Conservation (phyloP, 2,888 invertebrate genomes). For the Eubasilissa splendida region DNA sequence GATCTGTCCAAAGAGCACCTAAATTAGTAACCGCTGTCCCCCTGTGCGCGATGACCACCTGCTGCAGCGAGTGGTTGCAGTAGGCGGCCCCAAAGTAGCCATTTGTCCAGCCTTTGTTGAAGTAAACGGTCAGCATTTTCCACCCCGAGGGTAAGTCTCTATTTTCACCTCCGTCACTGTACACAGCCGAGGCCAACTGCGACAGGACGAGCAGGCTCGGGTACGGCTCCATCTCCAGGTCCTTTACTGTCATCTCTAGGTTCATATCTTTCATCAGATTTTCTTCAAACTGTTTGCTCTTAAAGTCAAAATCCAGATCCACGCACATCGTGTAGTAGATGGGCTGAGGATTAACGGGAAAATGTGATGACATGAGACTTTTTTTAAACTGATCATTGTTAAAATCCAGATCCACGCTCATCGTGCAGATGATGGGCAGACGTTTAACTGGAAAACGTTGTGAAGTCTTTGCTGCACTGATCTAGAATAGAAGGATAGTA, state of each 20-base stretch:
- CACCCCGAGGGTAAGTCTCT: neutral
- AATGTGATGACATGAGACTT: too few species aligned
- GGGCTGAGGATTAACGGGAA: too few species aligned
- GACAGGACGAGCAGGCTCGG: neutral
- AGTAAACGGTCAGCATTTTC: neutral
- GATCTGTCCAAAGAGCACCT: neutral
- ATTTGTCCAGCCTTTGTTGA: neutral
- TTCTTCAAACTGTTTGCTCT: too few species aligned
- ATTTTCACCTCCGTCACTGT: neutral
- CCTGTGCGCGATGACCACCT: neutral
- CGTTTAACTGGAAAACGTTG: too few species aligned
- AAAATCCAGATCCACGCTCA: too few species aligned
- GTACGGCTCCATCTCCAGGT: neutral
- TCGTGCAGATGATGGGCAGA: too few species aligned
- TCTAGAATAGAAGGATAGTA: too few species aligned
- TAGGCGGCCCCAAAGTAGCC: neutral
- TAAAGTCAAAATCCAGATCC: too few species aligned
- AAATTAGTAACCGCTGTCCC: neutral
- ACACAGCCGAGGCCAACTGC: neutral
- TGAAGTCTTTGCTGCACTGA: too few species aligned
- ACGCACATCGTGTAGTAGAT: too few species aligned
- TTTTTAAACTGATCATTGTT: too few species aligned
- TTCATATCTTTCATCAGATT: too few species aligned
- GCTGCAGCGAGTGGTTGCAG: neutral
- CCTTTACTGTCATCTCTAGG: neutral